Evolutionary conservation across 2,888 invertebrate genomes (phyloP).

Genomic region (Cataglyphis rosenhaueri): DNA sequence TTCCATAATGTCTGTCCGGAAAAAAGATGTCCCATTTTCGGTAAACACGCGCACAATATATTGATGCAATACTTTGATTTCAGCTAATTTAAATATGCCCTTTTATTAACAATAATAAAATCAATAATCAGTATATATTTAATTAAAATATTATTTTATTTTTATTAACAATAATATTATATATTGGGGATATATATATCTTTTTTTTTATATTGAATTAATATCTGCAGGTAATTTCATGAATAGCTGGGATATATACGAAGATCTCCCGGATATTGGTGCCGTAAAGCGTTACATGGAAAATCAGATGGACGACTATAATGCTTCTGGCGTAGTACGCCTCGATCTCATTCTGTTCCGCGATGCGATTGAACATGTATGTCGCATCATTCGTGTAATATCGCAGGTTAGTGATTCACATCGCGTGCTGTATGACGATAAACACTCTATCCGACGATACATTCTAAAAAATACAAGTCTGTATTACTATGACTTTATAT

Average conservation of each 20-base stretch:
- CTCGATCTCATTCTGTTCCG: slow-evolving; percentile 94
- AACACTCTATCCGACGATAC: slow-evolving; percentile 10
- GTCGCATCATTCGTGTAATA: slow-evolving; percentile 93
- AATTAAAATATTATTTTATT: not conserved
- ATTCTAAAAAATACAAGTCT: not conserved
- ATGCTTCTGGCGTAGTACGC: slow-evolving; percentile 91
- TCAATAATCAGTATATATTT: not conserved
- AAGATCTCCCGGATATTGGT: slow-evolving; percentile 90
- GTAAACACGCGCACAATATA: slow-evolving; percentile 85
- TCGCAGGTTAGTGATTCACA: slow-evolving; percentile 86
- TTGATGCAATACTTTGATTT: not conserved
- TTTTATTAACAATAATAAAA: not conserved
- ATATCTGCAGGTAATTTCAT: slow-evolving; percentile 88
- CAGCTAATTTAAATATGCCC: not conserved
- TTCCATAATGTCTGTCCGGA: slow-evolving; percentile 92
- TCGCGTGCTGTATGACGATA: not conserved
- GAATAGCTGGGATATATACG: slow-evolving; percentile 92
- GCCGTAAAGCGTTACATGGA: slow-evolving; percentile 87
- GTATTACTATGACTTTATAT: not conserved
- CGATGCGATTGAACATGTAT: slow-evolving; percentile 95
- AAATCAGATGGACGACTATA: slow-evolving; percentile 91
- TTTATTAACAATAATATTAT: not conserved
- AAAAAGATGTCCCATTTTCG: slow-evolving; percentile 90
- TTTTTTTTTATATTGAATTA: not conserved
- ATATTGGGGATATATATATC: not conserved